These are phyloP conservation scores for Tenthredo distinguenda DNA, from an alignment of 2,888 invertebrate genomes.

Conservation along the genomic window DNA sequence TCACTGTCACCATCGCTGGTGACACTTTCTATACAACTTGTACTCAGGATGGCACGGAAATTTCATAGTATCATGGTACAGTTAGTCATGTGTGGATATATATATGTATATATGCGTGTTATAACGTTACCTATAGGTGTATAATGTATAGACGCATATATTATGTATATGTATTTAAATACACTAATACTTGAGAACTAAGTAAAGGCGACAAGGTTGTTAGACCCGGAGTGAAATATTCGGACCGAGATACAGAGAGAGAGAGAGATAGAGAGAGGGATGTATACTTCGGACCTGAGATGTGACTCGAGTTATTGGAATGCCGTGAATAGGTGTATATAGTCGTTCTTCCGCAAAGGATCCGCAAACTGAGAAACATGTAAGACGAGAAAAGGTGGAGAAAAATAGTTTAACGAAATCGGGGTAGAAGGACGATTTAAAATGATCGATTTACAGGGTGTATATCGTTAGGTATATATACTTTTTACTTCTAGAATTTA, in stretches of 20 bases:
- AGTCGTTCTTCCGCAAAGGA: not conserved
- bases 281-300: not conserved
- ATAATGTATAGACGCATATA: not conserved
- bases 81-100: not conserved
- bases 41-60: not conserved
- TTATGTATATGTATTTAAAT: not conserved
- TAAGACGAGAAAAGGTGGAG: not conserved
- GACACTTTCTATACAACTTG: slow-evolving; percentile 18
- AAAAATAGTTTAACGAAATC: too few species aligned
- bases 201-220: slow-evolving; percentile 29
- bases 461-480: too few species aligned
- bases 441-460: too few species aligned
- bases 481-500: too few species aligned
- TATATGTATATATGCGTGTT: not conserved
- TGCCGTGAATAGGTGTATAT: not conserved
- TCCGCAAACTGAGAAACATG: not conserved
- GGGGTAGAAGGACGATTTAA: too few species aligned
- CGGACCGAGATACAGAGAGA: not conserved
- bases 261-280: too few species aligned
- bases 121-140: too few species aligned
- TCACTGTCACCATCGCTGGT: not conserved
- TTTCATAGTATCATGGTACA: not conserved
- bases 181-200: not conserved
- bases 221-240: slow-evolving; percentile 38
- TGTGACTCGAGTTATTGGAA: slow-evolving; percentile 36